Conservation (phyloP, 2,888 invertebrate genomes). For the Galerucella calmariensis region DNA sequence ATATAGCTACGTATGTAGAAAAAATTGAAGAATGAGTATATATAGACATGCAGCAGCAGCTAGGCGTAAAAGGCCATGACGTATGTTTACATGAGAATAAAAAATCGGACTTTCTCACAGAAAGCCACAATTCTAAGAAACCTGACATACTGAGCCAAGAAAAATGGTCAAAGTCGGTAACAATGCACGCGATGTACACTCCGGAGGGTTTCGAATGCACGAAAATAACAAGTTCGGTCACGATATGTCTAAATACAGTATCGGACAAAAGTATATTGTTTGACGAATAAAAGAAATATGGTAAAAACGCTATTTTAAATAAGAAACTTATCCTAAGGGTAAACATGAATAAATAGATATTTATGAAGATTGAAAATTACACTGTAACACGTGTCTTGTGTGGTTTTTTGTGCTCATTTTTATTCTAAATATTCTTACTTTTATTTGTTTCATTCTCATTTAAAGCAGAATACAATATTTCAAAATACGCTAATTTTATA, state of each 20-base stretch:
- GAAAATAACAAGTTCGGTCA: conserved; percentile 60
- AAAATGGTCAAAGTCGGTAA: conserved; percentile 64
- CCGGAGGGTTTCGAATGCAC: conserved; percentile 56
- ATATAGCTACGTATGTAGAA: not conserved
- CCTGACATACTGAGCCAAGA: conserved; percentile 65
- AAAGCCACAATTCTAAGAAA: conserved; percentile 64
- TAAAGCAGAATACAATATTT: no score
- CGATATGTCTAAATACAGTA: conserved; percentile 59
- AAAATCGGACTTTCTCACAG: conserved; percentile 65
- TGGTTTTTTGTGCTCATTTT: not conserved
- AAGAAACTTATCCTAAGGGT: not conserved
- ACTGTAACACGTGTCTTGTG: not conserved
- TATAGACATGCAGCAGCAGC: conserved; percentile 47
- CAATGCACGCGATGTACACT: conserved; percentile 64
- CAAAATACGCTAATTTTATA: no score
- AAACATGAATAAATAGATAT: not conserved
- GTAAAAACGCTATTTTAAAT: conserved; percentile 3
- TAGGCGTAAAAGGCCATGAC: conserved; percentile 55
- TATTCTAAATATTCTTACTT: no score
- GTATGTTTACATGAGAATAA: conserved; percentile 55
- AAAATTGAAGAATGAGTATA: conserved; percentile 33
- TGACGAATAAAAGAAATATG: conserved; percentile 3
- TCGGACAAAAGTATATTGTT: conserved; percentile 24
- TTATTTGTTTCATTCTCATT: no score
- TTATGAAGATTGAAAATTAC: not conserved